phyloP scores from a whole-genome alignment of 2,888 invertebrate species.

The Zygaena filipendulae region DNA sequence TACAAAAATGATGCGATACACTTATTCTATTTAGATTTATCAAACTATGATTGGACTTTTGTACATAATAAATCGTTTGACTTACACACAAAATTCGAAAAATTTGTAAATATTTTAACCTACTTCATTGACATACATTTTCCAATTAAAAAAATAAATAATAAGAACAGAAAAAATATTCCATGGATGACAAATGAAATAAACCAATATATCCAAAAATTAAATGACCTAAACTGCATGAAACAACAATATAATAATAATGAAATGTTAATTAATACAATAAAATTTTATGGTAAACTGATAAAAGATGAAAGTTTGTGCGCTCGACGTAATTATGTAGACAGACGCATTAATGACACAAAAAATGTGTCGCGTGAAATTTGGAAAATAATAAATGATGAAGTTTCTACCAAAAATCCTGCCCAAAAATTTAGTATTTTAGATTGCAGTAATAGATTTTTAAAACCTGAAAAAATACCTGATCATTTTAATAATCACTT shows the following conservation, averaged over 20 bases:
- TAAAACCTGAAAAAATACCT: neutral
- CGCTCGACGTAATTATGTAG: neutral
- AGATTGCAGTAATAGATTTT: neutral
- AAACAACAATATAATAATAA: neutral
- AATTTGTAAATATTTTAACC: slow-evolving; percentile 2
- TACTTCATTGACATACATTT: slow-evolving; percentile 2
- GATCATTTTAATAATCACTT: neutral
- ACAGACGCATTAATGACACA: neutral
- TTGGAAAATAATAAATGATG: slow-evolving; percentile 1
- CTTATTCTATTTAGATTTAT: slow-evolving; percentile 4
- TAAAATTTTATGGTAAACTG: neutral
- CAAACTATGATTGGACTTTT: neutral
- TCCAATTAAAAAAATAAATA: neutral
- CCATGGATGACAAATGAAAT: slow-evolving; percentile 1
- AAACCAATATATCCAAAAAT: neutral
- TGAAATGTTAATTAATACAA: neutral
- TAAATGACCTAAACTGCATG: slow-evolving; percentile 1
- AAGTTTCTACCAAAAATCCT: neutral
- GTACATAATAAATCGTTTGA: no score
- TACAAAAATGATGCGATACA: neutral
- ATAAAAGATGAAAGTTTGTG: neutral
- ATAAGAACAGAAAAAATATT: neutral
- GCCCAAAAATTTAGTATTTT: neutral
- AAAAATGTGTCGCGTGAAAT: slow-evolving; percentile 2
- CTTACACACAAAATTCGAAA: neutral